Base-by-base conservation (phyloP, 2,113 vertebrate genomes). In the Notothenia rossii region DNA sequence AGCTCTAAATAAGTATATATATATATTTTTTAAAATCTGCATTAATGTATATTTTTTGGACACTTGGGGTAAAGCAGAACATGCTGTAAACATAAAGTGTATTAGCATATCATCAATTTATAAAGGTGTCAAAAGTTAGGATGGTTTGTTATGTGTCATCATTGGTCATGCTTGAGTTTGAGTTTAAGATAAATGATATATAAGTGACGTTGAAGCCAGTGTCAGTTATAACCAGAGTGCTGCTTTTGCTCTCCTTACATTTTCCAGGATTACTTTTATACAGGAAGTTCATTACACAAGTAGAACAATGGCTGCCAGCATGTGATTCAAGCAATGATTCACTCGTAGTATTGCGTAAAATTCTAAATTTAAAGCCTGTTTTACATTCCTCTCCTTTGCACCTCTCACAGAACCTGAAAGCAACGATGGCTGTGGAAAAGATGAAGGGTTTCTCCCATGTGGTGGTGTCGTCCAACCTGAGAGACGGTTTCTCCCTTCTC, bases 381-480 rank as follows among this genome's bases (percentile, higher is more conserved):
- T 25, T 36, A 12, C 13, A 12, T 1, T 54, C 0, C 12, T 12
- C n/a, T 0, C 2, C 17, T 45, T 58, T 13, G 3, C 36, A 50
- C 11, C 0, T 10, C 29, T 17, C 29, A 1, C 87, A 99, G 98
- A 98, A 96, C 22, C 75, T 99, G 70, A 97, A 97, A 77, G 70
- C 95, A 2, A 93, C 96, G 89, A 98, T 99, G 97, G 66, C 82
- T 15, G 22, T 79, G 0, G 97, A 99, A 87, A 96, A 93, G 90
- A 97, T 95, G 6, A 99, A 99, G 84, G 98, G 97, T 51, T 99
- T 99, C 91, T 97, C 96, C 91, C 98, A 99, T 61, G 94, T 98
- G 64, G 97, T 99, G 49, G 97, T 97, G 20, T 96, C 97, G 0
- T 96, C 96, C 72, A 97, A 89, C 89, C 93, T 96, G 76, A 93